Evolutionary conservation across 2,797 vertebrate species (phyloP).

Genomic region (Arctocebus calabarensis): DNA sequence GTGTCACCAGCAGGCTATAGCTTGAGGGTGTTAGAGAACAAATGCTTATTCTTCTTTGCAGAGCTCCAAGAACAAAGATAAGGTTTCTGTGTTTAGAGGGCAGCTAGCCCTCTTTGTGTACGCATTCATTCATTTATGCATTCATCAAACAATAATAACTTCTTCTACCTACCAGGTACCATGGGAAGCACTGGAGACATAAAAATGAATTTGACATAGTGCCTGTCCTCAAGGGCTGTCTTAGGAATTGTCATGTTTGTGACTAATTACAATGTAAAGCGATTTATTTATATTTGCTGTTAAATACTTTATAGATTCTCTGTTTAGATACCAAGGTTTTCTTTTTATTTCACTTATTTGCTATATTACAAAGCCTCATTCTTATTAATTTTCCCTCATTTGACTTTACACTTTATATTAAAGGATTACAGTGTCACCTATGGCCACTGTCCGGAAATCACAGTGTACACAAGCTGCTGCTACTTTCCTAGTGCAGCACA

Average conservation of each 20-base stretch:
- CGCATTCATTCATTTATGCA: not conserved
- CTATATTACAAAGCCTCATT: constrained; percentile 5
- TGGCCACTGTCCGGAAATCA: constrained; percentile 98
- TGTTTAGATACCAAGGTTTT: constrained; percentile 42
- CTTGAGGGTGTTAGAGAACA: not conserved
- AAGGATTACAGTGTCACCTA: constrained; percentile 97
- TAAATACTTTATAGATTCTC: constrained; percentile 32
- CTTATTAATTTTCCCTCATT: constrained; percentile 49
- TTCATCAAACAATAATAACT: not conserved
- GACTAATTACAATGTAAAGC: not conserved
- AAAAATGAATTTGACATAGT: not conserved
- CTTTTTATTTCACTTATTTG: constrained; percentile 34
- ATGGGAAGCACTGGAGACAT: not conserved
- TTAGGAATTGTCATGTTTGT: not conserved
- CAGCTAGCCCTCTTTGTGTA: not conserved
- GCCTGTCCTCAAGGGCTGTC: not conserved
- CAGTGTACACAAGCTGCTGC: constrained; percentile 97
- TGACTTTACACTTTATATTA: constrained; percentile 72
- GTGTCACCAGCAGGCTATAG: not conserved
- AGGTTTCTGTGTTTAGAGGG: not conserved
- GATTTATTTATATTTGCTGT: constrained; percentile 25
- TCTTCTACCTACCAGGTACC: not conserved
- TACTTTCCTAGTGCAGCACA: constrained; percentile 93
- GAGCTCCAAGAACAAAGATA: not conserved
- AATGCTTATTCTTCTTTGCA: constrained; percentile 6